Percentiles rank a stretch among this genome's conserved stretches.
phyloP scores from a whole-genome alignment of 1,140 invertebrate genomes.

The Ctenoplectra terminalis region DNA sequence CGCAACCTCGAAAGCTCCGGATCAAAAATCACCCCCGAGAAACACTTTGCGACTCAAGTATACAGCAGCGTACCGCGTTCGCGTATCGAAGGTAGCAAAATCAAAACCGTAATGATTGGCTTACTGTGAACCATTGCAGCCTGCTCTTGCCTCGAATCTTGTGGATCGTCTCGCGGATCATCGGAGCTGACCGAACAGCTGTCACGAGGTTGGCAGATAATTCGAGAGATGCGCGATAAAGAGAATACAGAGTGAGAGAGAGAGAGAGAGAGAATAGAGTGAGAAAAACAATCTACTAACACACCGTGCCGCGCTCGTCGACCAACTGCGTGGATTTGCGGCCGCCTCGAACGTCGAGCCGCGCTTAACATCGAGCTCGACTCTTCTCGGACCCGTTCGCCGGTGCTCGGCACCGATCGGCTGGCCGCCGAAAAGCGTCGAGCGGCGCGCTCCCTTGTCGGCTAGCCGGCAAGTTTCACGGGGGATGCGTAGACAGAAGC shows the following conservation, averaged over 20 bases:
- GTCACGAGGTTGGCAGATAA: conserved; percentile 25
- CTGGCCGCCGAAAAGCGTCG: background rate
- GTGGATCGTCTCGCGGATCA: conserved; percentile 41
- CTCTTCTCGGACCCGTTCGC: background rate
- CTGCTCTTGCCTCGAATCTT: conserved; percentile 12
- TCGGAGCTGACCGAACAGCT: conserved; percentile 37
- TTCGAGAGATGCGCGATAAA: background rate
- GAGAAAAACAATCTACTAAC: conserved; percentile 6
- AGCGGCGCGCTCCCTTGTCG: conserved; percentile 20
- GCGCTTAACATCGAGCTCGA: conserved; percentile 8
- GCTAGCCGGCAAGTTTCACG: conserved; percentile 19
- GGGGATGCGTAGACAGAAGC: conserved; percentile 33
- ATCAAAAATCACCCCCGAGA: background rate
- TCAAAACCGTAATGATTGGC: conserved; percentile 8
- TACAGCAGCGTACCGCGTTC: background rate
- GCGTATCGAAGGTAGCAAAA: background rate
- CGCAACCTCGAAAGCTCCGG: background rate
- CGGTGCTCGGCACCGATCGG: background rate
- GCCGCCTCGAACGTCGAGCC: conserved; percentile 3
- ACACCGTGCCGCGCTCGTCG: conserved; percentile 63
- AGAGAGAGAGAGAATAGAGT: conserved; percentile 13
- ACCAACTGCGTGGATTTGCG: conserved; percentile 65
- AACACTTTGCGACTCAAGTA: background rate
- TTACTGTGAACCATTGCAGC: conserved; percentile 53
- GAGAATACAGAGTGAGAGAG: no score